Conservation (phyloP, 2,113 vertebrate species). For the Addax nasomaculatus region DNA sequence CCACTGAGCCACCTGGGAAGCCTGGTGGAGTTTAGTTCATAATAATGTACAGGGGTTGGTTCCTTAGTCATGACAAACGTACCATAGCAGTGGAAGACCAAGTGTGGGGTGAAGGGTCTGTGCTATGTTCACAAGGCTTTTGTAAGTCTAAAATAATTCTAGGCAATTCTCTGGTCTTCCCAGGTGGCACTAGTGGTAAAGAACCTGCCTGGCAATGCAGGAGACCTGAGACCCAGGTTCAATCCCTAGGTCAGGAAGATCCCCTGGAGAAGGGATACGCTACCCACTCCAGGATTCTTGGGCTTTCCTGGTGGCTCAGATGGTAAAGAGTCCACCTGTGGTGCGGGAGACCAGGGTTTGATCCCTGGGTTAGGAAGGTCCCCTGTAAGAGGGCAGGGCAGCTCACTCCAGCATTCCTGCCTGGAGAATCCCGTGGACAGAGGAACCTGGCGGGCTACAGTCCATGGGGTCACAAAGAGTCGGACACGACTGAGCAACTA, state of each 20-base stretch:
- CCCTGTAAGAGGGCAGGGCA: not conserved
- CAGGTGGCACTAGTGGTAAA: not conserved
- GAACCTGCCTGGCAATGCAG: not conserved
- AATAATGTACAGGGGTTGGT: rapidly evolving
- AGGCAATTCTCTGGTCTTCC: not conserved
- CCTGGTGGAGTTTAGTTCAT: not conserved
- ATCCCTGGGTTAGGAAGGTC: not conserved
- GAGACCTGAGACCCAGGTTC: not conserved
- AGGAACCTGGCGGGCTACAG: not conserved
- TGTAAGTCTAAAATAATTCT: not conserved
- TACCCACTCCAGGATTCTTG: not conserved
- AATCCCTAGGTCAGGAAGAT: not conserved
- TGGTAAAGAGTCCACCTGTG: rapidly evolving
- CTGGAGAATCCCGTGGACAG: not conserved
- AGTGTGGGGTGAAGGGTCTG: not conserved
- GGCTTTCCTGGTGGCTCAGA: not conserved
- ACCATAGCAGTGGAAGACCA: not conserved
- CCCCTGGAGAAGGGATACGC: not conserved
- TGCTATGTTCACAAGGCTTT: not conserved
- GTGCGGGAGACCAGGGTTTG: not conserved
- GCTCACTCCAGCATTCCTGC: not conserved
- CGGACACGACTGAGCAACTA: not conserved
- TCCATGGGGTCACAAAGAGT: not conserved
- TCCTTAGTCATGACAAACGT: not conserved
- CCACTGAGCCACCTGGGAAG: not conserved